These are phyloP conservation scores for Morbakka virulenta DNA, from an alignment of 30 jellyfish, hydroid and myxozoan species.

Conservation along the genomic window DNA sequence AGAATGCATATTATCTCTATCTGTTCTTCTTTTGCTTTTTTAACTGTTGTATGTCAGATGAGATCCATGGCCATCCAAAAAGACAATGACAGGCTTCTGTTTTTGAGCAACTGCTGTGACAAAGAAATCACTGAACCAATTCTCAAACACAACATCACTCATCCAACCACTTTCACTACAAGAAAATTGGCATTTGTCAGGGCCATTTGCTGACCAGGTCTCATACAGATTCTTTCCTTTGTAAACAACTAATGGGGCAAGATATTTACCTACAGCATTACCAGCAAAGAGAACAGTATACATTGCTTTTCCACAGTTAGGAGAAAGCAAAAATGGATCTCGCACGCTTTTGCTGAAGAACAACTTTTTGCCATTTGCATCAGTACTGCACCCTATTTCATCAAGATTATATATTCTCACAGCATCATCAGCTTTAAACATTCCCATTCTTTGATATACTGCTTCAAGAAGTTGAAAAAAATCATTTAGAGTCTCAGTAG, in stretches of 20 bases:
- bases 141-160: slow-evolving; percentile 17
- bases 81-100: slow-evolving; percentile 12
- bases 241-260: slow-evolving; percentile 45
- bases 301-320: slow-evolving; percentile 37
- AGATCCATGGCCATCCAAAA: slow-evolving; percentile 49
- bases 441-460: neutral
- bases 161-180: slow-evolving; percentile 38
- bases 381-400: slow-evolving; percentile 23
- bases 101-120: neutral
- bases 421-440: slow-evolving; percentile 1
- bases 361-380: slow-evolving; percentile 1
- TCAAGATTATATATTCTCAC: slow-evolving; percentile 17
- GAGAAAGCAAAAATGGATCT: slow-evolving; percentile 17
- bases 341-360: neutral
- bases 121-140: slow-evolving; percentile 24
- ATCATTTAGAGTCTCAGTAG: slow-evolving; percentile 14
- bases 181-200: slow-evolving; percentile 9
- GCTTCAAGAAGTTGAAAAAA: slow-evolving; percentile 13
- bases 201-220: slow-evolving; percentile 24
- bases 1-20: slow-evolving; percentile 38
- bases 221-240: slow-evolving; percentile 16
- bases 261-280: slow-evolving; percentile 29
- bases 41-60: slow-evolving; percentile 43
- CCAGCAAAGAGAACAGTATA: slow-evolving; percentile 65
- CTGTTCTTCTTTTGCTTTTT: slow-evolving; percentile 16